Evolutionary conservation across 2,888 invertebrate species (phyloP), one percentile per base, ranked within the genome.

Genomic region (Diarsia brunnea): DNA sequence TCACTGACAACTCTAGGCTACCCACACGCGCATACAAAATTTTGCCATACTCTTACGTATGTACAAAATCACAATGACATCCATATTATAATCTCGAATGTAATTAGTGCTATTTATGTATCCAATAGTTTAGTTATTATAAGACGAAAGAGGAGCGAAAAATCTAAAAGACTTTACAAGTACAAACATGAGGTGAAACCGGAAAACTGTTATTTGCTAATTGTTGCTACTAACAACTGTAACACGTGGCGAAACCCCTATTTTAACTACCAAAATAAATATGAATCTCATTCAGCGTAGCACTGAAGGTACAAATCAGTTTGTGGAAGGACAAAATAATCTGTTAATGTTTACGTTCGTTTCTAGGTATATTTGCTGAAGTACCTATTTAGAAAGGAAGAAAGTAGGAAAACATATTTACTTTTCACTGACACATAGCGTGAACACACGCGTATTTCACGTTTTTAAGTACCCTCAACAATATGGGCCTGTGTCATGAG

Each of bases 41-140:
- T 82, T 84, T 87, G 88, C 89, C 88, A 88, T 89, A 88, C 84
- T 74, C 74, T 84, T 84, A 79, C 79, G 82, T 88, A 87, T 86
- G 87, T 88, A 87, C 87, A 88, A 88, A 88, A 88, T 75, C 73
- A 86, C 79, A 87, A 84, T 87, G 86, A 86, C 86, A 88, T 86
- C 82, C 84, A 78, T 84, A 82, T 78, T 88, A 82, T 91, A 88
- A 91, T 91, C 89, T 92, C 90, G 90, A 93, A 91, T 92, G 90
- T 92, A 92, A 89, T 90, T 92, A 92, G 90, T 90, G 82, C 81
- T 93, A 93, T 93, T 92, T 93, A 93, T 91, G 88, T 93, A 92
- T 92, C 88, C 91, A 87, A 89, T 93, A 93, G 89, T 88, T 93
- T 90, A 91, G 90, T 90, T 85, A 88, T 78, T 85, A 78, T 81